Conservation (phyloP, 2,888 invertebrate species). For the Eugnorisma glareosa region DNA sequence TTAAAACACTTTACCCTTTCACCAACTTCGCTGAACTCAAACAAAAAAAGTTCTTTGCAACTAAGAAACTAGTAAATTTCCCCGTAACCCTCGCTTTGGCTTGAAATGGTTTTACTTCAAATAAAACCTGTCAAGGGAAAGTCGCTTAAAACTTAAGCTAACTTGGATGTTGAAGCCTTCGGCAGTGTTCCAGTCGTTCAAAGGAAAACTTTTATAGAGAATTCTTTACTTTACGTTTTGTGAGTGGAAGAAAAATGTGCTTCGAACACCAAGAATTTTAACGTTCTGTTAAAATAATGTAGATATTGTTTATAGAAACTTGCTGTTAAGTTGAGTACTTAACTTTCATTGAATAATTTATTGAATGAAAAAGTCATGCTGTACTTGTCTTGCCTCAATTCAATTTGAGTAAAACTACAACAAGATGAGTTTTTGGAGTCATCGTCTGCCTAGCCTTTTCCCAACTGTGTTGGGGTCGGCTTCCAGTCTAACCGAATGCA, state of each 20-base stretch:
- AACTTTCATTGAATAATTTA: background rate
- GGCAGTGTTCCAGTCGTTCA: slow-evolving; percentile 62
- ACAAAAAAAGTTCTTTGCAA: slow-evolving; percentile 34
- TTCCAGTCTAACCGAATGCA: too few species aligned
- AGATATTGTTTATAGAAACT: background rate
- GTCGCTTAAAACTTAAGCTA: slow-evolving; percentile 61
- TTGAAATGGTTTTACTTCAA: slow-evolving; percentile 56
- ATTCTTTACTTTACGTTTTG: slow-evolving; percentile 48
- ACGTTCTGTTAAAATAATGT: slow-evolving; percentile 8
- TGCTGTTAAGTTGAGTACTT: background rate
- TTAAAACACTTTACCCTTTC: slow-evolving; percentile 13
- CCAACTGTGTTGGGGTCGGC: too few species aligned
- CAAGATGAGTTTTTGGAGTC: background rate
- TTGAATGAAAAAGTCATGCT: background rate
- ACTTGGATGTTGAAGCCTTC: slow-evolving; percentile 54
- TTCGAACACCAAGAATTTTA: slow-evolving; percentile 7
- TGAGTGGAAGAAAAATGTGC: slow-evolving; percentile 35
- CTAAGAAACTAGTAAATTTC: slow-evolving; percentile 48
- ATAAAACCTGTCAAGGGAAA: slow-evolving; percentile 62
- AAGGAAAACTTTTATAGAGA: slow-evolving; percentile 63
- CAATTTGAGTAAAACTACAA: background rate
- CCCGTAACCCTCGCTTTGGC: slow-evolving; percentile 9
- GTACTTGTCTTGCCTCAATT: background rate
- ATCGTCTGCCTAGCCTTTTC: too few species aligned
- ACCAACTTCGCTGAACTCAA: slow-evolving; percentile 19